phyloP scores from a whole-genome alignment of 2,797 vertebrate species.

The Adrianichthys oophorus region DNA sequence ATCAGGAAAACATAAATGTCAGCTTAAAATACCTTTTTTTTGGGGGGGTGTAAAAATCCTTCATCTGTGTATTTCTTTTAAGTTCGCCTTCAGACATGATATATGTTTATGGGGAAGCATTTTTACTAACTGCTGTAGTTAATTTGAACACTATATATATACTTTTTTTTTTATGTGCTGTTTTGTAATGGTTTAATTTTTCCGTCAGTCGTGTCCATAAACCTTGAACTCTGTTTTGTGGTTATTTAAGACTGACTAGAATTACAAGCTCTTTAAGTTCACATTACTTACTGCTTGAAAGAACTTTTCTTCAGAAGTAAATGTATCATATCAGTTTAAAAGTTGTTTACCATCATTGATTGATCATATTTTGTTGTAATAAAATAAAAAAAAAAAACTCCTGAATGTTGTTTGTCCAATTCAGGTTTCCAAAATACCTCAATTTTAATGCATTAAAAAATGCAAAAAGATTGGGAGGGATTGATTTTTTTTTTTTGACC shows the following conservation, averaged over 20 bases:
- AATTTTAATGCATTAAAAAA: conserved; percentile 14
- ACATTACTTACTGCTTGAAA: conserved; percentile 20
- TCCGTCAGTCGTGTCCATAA: no score
- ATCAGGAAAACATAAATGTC: conserved; percentile 39
- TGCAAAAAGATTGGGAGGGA: conserved; percentile 33
- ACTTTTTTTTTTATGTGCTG: no score
- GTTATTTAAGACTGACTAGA: no score
- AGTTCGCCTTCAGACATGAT: no score
- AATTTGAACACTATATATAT: no score
- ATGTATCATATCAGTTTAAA: conserved; percentile 21
- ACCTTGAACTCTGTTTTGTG: no score
- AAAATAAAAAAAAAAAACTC: conserved; percentile 36
- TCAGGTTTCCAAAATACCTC: conserved; percentile 55
- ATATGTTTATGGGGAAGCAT: no score
- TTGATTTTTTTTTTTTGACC: conserved; percentile 33
- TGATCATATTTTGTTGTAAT: conserved; percentile 16
- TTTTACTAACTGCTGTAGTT: no score
- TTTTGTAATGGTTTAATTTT: no score
- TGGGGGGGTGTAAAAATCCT: no score
- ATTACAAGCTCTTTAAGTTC: conserved; percentile 5
- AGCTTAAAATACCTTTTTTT: conserved; percentile 25
- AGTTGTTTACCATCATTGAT: conserved; percentile 28
- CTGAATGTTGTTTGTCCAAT: conserved; percentile 76
- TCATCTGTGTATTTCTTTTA: no score
- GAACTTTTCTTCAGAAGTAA: conserved; percentile 17